Percentiles rank a stretch among this genome's conserved stretches.
These are phyloP conservation scores for Idaea straminata DNA, from an alignment of 2,888 invertebrate species.

Conservation along the genomic window DNA sequence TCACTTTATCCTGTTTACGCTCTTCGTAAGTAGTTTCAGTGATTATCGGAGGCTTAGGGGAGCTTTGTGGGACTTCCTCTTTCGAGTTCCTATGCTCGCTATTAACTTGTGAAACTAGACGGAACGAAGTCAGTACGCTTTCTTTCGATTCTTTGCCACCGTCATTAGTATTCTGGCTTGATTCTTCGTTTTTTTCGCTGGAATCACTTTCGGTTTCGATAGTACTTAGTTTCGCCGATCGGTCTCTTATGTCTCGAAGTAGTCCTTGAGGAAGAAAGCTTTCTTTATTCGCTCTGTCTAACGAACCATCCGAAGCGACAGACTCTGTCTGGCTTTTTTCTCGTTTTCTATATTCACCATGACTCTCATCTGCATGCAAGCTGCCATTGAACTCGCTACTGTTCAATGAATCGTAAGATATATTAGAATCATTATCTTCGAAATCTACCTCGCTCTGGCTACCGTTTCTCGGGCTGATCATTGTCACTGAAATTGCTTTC, in stretches of 20 bases:
- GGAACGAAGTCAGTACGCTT: constrained; percentile 76
- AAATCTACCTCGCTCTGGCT: constrained; percentile 84
- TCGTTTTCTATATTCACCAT: constrained; percentile 65
- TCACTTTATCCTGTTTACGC: constrained; percentile 75
- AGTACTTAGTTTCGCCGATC: constrained; percentile 76
- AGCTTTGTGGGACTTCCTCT: constrained; percentile 48
- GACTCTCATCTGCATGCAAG: constrained; percentile 74
- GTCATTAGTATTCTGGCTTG: constrained; percentile 72
- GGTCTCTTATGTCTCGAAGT: constrained; percentile 85
- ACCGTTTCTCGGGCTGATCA: constrained; percentile 77
- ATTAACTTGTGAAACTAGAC: constrained; percentile 75
- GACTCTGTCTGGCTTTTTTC: constrained; percentile 60
- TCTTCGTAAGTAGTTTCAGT: constrained; percentile 86
- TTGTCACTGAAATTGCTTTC: constrained; percentile 78
- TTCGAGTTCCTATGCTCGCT: constrained; percentile 56
- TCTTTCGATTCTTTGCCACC: constrained; percentile 71
- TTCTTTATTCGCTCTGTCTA: constrained; percentile 59
- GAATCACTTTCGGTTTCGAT: constrained; percentile 70
- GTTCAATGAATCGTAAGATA: constrained; percentile 91
- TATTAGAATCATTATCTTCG: constrained; percentile 87
- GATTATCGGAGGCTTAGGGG: constrained; percentile 72
- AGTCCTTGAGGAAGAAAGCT: constrained; percentile 83
- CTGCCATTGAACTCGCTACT: constrained; percentile 83
- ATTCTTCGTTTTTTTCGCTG: constrained; percentile 54
- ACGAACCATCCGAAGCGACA: constrained; percentile 57